phyloP scores from a whole-genome alignment of 2,113 vertebrate species.

The Peucedramus taeniatus region DNA sequence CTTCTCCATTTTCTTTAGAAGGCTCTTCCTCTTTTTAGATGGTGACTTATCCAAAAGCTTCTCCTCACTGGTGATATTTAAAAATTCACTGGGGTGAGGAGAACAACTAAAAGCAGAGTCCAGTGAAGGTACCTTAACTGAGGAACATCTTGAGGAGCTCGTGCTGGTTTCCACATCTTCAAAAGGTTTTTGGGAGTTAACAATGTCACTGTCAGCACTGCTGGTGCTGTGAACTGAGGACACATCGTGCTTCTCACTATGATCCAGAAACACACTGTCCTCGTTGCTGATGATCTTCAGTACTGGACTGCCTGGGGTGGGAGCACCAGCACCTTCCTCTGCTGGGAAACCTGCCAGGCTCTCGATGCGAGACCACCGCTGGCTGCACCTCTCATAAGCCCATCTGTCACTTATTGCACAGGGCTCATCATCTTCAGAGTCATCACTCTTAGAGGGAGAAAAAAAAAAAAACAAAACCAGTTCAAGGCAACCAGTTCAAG shows the following conservation, averaged over 20 bases:
- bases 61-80: constrained; percentile 46
- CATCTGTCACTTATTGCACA: constrained; percentile 85
- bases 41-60: constrained; percentile 69
- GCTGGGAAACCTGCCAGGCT: constrained; percentile 14
- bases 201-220: constrained; percentile 77
- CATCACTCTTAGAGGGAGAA: constrained; percentile 69
- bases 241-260: constrained; percentile 67
- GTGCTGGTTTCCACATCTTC: constrained; percentile 70
- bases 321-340: neutral
- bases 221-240: constrained; percentile 79
- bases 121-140: constrained; percentile 37
- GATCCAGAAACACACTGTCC: constrained; percentile 24
- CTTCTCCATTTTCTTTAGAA: constrained; percentile 86
- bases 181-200: constrained; percentile 14
- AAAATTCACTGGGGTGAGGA: constrained; percentile 51
- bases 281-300: neutral
- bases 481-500: neutral
- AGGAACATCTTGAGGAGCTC: constrained; percentile 76
- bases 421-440: constrained; percentile 78
- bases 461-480: neutral
- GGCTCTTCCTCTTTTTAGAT: constrained; percentile 72
- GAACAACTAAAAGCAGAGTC: constrained; percentile 71
- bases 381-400: constrained; percentile 74
- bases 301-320: neutral
- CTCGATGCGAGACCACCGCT: constrained; percentile 74